A percentile compares a stretch with the other conserved stretches of the same genome.
phyloP scores from a whole-genome alignment of 2,113 vertebrate genomes.

The Pseudopipra pipra region DNA sequence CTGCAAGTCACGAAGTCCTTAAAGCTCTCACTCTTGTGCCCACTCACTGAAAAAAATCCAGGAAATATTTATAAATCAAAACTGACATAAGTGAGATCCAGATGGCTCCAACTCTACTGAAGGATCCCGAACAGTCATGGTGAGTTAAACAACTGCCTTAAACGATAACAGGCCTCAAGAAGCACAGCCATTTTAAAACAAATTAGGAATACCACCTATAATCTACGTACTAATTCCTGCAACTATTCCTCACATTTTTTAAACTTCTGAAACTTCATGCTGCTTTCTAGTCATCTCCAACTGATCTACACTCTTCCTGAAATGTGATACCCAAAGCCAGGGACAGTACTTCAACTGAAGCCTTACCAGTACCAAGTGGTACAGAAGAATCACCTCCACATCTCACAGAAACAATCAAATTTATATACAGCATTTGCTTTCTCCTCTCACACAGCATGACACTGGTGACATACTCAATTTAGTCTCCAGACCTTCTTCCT shows the following conservation, averaged over 20 bases:
- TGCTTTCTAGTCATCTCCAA: neutral
- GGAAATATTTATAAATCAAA: constrained; percentile 13
- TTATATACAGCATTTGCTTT: neutral
- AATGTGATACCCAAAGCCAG: neutral
- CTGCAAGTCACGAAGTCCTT: neutral
- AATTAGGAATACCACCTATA: neutral
- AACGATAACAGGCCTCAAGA: neutral
- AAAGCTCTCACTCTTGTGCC: neutral
- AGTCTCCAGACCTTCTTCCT: neutral
- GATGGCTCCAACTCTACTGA: neutral
- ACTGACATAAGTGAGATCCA: neutral
- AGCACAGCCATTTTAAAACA: neutral
- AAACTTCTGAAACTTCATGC: neutral
- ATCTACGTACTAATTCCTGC: neutral
- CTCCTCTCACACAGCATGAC: neutral
- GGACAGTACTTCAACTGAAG: neutral
- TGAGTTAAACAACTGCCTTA: neutral
- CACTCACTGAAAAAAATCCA: neutral
- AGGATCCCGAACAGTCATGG: neutral
- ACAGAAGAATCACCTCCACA: neutral
- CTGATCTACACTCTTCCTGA: neutral
- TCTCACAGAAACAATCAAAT: neutral
- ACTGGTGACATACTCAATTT: neutral
- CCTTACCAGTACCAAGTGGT: neutral
- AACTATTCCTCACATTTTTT: neutral